Base-by-base conservation (phyloP, 2,113 vertebrate genomes). In the Polypterus senegalus region DNA sequence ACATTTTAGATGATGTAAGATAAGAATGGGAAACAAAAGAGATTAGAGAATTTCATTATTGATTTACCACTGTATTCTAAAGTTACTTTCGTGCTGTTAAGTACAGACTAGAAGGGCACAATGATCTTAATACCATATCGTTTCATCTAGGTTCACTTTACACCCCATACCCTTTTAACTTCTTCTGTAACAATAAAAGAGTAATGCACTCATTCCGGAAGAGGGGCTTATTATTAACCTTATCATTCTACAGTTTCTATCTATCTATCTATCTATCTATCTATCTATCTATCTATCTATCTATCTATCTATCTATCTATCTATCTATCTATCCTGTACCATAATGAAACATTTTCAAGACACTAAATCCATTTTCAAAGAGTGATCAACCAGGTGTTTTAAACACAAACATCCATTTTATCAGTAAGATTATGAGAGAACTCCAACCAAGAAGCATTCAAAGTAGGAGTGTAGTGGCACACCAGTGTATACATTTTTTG, bases 11-110 rank as follows among this genome's bases (percentile, higher is more conserved):
- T 82, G 78, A 86, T 73, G 65, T 71, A 83, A 89, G 73, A 71
- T 70, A 80, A 82, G 77, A 73, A 72, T 77, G 72, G 78, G 74
- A 78, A 75, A 78, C 67, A 76, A 78, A 83, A 85, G 78, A 83
- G 75, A 74, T 86, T 76, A 84, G 69, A 80, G 87, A 78, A 79
- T 74, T 87, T 71, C 11, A 78, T 71, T 88, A 89, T 88, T 87
- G 86, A 90, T 90, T 88, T 72, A 76, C 81, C 69, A 80, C 74
- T 75, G 73, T 76, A 84, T 76, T 81, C 75, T 84, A 78, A 80
- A 83, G 79, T 85, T 87, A 83, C 82, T 78, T 82, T 73, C 72
- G 74, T 65, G 72, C 74, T 75, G 60, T 66, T 70, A 64, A 71
- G 71, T 69, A 64, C 65, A 58, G 44, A 72, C 72, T 48, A 61